Percentiles rank a stretch among this genome's conserved stretches.
Evolutionary conservation across 2,888 invertebrate species (phyloP).

Genomic region (Pristionchus entomophagus): DNA sequence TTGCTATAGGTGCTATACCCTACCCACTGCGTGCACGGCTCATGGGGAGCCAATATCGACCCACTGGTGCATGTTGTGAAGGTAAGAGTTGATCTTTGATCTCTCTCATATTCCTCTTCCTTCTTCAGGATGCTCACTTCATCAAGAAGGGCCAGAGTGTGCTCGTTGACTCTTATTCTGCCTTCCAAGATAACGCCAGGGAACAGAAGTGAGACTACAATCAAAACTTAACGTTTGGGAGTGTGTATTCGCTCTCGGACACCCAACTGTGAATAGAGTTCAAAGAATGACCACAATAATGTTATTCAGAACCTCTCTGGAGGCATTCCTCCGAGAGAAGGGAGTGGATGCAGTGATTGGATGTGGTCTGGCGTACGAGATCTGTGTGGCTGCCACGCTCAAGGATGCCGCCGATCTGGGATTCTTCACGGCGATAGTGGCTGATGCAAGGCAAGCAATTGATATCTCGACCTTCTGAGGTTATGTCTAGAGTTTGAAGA

Average conservation of each 20-base stretch:
- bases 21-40: slow-evolving; percentile 93
- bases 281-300: not conserved
- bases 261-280: too few relatives aligned
- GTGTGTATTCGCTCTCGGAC: not conserved
- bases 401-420: slow-evolving; percentile 61
- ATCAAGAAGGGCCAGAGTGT: slow-evolving; percentile 86
- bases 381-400: slow-evolving; percentile 84
- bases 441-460: slow-evolving; percentile 63
- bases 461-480: not conserved
- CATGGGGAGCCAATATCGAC: slow-evolving; percentile 84
- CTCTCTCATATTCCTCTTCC: not conserved
- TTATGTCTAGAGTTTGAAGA: not conserved
- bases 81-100: not conserved
- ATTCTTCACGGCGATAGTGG: slow-evolving; percentile 67
- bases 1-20: slow-evolving; percentile 87
- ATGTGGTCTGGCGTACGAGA: slow-evolving; percentile 94
- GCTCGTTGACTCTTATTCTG: slow-evolving; percentile 96
- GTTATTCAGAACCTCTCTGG: slow-evolving; percentile 85
- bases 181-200: slow-evolving; percentile 98
- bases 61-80: slow-evolving; percentile 40
- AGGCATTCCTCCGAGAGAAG: slow-evolving; percentile 85
- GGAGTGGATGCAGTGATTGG: slow-evolving; percentile 92
- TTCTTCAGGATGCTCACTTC: slow-evolving; percentile 44
- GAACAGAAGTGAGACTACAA: slow-evolving; percentile 76
- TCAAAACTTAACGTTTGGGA: not conserved